Evolutionary conservation across 2,797 vertebrate species (phyloP).

Genomic region (Phrynocephalus forsythii): DNA sequence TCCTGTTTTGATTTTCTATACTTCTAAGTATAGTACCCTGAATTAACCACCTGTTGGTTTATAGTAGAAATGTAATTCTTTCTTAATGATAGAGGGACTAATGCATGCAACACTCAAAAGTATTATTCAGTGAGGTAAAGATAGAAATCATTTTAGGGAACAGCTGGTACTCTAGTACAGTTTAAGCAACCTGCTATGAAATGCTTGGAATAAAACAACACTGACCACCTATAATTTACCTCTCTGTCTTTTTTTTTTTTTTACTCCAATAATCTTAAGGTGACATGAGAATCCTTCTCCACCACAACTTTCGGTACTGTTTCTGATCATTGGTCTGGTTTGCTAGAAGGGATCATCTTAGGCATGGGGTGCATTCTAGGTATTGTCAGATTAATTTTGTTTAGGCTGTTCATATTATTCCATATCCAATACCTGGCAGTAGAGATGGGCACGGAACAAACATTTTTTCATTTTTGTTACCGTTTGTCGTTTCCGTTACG

Average conservation of each 20-base stretch:
- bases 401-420: neutral
- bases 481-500: too few relatives aligned
- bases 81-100: neutral
- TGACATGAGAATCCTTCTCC: neutral
- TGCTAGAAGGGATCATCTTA: too few relatives aligned
- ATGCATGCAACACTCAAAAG: neutral
- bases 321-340: neutral
- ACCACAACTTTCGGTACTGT: neutral
- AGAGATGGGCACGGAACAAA: too few relatives aligned
- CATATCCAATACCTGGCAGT: too few relatives aligned
- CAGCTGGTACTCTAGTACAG: neutral
- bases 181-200: too few relatives aligned
- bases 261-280: neutral
- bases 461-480: too few relatives aligned
- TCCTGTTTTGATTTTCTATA: neutral
- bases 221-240: neutral
- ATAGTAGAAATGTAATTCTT: neutral
- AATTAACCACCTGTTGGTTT: constrained; percentile 6
- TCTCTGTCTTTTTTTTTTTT: too few relatives aligned
- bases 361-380: too few relatives aligned
- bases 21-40: constrained; percentile 2
- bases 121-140: neutral
- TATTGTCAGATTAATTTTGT: neutral
- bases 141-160: neutral
- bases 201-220: neutral